Evolutionary conservation across 64 coral and sea anemone genomes (phyloP), one percentile per base, ranked within the genome.

Genomic region (Acropora yongei): DNA sequence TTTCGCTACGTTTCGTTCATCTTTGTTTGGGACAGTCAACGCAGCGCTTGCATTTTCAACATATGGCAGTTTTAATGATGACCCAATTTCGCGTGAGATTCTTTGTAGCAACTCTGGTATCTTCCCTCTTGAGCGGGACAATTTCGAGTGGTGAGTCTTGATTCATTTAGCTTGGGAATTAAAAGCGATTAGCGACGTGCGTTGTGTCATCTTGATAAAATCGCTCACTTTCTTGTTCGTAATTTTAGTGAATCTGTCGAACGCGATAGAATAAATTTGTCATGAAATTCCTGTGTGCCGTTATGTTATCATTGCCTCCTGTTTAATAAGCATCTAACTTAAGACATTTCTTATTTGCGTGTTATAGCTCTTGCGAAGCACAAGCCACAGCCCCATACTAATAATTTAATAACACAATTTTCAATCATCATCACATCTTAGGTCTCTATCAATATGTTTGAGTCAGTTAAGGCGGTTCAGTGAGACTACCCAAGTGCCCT

Each of bases 91-190:
- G 58, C 18, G 58, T 41, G 40, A 18, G 46, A 1, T 3, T 68
- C 66, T 84, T 67, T 45, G 14, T 16, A n/a, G 80, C 41, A 68
- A 68, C 68, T 4, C 43, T 84, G 13, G 58, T 84, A 57, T 65
- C n/a, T 84, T 84, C 47, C 80, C 18, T 84, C n/a, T 10, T 60
- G 10, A 2, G 66, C 6, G 61, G 80, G 9, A 68, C 44, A 47
- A 46, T 43, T 8, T 18, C 80, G 19, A 67, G 9, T 17, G 61
- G 80, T 84, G 60, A 84, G 60, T n/a, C 58, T 68, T 68, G 12
- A 16, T 13, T 68, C 12, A 3, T 68, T 68, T n/a, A 8, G 12
- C 12, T 13, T n/a, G 11, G 63, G 16, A 44, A 10, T 7, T 10
- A 55, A 41, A 30, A 14, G 11, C 40, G 43, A 11, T 41, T 12